Conservation (phyloP, 2,888 invertebrate species). For the Frankliniella intonsa region DNA sequence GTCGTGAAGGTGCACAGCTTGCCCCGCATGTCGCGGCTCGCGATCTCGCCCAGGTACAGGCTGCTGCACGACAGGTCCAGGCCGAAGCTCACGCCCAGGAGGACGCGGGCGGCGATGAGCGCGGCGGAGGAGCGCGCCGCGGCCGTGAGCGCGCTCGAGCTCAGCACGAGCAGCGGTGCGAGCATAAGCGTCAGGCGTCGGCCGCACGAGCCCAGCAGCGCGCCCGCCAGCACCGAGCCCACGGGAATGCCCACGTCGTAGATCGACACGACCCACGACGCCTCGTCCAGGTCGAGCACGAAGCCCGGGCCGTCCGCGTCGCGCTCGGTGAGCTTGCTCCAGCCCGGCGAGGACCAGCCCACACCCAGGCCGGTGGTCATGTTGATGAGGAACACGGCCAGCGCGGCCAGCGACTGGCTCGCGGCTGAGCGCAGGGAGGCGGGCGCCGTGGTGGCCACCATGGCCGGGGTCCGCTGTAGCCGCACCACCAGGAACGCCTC, state of each 20-base stretch:
- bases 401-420: constrained; percentile 10
- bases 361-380: neutral
- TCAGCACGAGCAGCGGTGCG: constrained; percentile 27
- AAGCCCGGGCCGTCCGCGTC: constrained; percentile 11
- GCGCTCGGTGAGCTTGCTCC: neutral
- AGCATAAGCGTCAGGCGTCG: constrained; percentile 30
- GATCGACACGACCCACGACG: constrained; percentile 30
- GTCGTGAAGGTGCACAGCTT: constrained; percentile 38
- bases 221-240: constrained; percentile 31
- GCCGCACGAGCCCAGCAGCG: constrained; percentile 32
- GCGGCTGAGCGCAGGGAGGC: neutral
- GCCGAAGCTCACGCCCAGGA: constrained; percentile 32
- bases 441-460: neutral
- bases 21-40: constrained; percentile 30
- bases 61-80: constrained; percentile 30
- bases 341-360: constrained; percentile 11
- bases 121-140: constrained; percentile 25
- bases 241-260: constrained; percentile 31
- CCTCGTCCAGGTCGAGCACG: constrained; percentile 22
- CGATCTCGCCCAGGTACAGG: constrained; percentile 34
- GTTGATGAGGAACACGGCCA: constrained; percentile 14
- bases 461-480: neutral
- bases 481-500: too few species aligned
- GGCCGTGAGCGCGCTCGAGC: constrained; percentile 30
- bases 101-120: constrained; percentile 31